These are phyloP conservation scores for Sinodicranocentrus sp. DNA, from an alignment of 2,888 invertebrate genomes.

Conservation along the genomic window DNA sequence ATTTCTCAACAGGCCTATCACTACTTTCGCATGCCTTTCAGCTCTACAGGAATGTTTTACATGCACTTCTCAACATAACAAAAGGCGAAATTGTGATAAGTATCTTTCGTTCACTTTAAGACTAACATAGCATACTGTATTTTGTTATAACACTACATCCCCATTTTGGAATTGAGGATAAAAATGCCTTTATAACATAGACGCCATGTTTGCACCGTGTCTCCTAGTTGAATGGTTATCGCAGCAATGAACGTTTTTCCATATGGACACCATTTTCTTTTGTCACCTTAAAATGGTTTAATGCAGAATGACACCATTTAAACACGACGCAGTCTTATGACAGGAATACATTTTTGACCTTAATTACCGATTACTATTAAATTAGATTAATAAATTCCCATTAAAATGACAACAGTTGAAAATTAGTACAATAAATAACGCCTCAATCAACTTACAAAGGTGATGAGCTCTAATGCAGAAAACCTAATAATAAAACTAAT, in stretches of 20 bases:
- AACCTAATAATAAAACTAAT: too few relatives aligned
- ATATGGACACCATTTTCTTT: slow-evolving; percentile 16
- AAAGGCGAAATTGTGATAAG: slow-evolving; percentile 8
- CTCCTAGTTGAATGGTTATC: slow-evolving; percentile 25
- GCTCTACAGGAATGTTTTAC: background rate
- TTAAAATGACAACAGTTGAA: too few relatives aligned
- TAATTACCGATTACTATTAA: too few relatives aligned
- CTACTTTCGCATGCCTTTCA: background rate
- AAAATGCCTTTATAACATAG: slow-evolving; percentile 41
- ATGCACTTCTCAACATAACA: too few relatives aligned
- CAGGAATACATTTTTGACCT: too few relatives aligned
- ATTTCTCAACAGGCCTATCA: background rate
- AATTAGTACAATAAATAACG: too few relatives aligned
- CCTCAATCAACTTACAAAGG: too few relatives aligned
- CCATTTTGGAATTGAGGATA: slow-evolving; percentile 28
- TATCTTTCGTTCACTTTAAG: slow-evolving; percentile 19
- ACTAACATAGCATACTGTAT: background rate
- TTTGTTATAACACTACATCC: background rate
- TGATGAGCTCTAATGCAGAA: too few relatives aligned
- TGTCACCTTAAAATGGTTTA: background rate
- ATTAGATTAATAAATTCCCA: too few relatives aligned
- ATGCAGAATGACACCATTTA: slow-evolving; percentile 2
- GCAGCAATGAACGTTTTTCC: background rate
- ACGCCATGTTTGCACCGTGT: slow-evolving; percentile 42
- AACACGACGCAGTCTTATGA: too few relatives aligned